A percentile compares a stretch with the other conserved stretches of the same genome.
These are phyloP conservation scores for Myodes glareolus DNA, from an alignment of 2,113 vertebrate genomes.

Conservation along the genomic window DNA sequence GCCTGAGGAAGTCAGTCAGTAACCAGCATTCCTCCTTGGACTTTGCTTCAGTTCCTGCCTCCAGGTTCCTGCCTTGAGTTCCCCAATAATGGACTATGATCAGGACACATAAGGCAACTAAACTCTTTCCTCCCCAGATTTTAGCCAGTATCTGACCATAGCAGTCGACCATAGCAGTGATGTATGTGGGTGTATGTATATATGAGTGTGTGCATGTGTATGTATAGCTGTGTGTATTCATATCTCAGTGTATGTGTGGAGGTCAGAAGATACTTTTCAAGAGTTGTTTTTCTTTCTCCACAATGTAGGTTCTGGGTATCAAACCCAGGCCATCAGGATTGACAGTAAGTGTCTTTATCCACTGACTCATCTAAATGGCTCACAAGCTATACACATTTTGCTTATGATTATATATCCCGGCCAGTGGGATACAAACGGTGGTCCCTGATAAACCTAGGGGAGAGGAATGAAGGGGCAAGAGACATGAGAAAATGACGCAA, in stretches of 20 bases:
- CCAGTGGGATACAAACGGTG: too few species aligned
- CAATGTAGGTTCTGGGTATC: neutral
- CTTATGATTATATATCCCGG: neutral
- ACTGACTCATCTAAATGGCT: neutral
- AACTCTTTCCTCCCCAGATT: neutral
- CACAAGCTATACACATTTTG: neutral
- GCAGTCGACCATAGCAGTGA: too few species aligned
- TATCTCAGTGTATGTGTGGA: neutral
- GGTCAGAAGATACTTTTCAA: neutral
- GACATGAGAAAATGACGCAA: too few species aligned
- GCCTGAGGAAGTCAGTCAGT: neutral
- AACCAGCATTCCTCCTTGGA: neutral
- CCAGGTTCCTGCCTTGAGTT: neutral
- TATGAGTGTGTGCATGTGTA: neutral
- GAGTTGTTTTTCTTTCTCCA: neutral
- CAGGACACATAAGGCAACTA: neutral
- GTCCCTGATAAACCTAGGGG: too few species aligned
- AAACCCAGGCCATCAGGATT: neutral
- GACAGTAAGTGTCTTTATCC: neutral
- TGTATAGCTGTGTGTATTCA: neutral
- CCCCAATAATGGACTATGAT: neutral
- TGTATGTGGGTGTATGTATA: neutral
- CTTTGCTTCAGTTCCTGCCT: neutral
- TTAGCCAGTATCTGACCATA: neutral
- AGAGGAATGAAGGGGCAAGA: too few species aligned